Base-by-base conservation (phyloP, 1,140 invertebrate genomes). In the Odontomachus brunneus region DNA sequence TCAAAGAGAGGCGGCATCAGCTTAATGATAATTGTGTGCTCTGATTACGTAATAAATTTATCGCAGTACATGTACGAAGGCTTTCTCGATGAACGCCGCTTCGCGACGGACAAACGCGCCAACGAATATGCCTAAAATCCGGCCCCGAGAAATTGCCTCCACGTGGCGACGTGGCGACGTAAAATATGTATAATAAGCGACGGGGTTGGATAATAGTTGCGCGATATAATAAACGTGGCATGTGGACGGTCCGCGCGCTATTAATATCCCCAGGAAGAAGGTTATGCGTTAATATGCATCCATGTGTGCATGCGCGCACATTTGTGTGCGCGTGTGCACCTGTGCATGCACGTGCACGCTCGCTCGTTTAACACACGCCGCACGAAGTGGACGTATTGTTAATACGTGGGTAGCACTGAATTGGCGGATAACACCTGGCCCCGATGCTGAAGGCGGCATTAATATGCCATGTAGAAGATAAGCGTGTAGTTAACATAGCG, bases 391-490 rank as follows among this genome's bases (percentile, higher is more conserved):
- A 80, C 53, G 51, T 71, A 69, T 71, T 62, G 60, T 82, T 74
- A 82, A 82, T 82, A 65, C 49, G 26, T 49, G 24, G 81, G 4
- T 29, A 59, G 33, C 38, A 63, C 22, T 65, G 71, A 82, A 76
- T 63, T 78, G 59, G 38, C 60, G 81, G 33, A 82, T 82, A 82
- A 75, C 60, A 82, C 59, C 81, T 76, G 59, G 33, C 49, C n/a
- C 12, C 60, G 71, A 65, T 44, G 59, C 59, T 82, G 65, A 76
- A 82, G 81, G 73, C 48, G 19, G 63, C 81, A 76, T 82, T 82
- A 82, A 82, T 82, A 75, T 82, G 72, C 73, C 60, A 65, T 19
- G 60, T 62, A 74, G 80, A 29, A 75, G 80, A 82, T 82, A 82
- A 82, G 72, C 48, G 59, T 29, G 44, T 82, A 82, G 81, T 82